Evolutionary conservation across 2,113 vertebrate genomes (phyloP), one percentile per base, ranked within the genome.

Genomic region (Benitochromis conjunctus): DNA sequence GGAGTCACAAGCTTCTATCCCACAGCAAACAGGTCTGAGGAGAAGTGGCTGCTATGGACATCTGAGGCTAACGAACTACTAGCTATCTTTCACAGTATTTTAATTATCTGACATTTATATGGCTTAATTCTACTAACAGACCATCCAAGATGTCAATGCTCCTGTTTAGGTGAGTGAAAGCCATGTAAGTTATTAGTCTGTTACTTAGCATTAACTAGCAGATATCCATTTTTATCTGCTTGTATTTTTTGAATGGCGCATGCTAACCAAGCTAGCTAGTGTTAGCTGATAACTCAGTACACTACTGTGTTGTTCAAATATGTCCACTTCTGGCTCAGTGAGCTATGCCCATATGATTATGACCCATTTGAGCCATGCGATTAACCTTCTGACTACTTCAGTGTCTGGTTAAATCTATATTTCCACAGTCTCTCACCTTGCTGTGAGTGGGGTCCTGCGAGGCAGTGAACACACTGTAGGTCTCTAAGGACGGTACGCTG

Each of bases 381-480:
- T 29, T 71, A 71, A 71, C 13, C 41, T 74, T 26, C 9, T 62
- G 58, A 18, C 31, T 62, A 62, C 19, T 18, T 74, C 24, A 48
- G 24, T 74, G 26, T 29, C 66, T 48, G 6, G 14, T 74, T 51
- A 10, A 69, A 43, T 38, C 38, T 14, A 69, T 41, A 43, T 46
- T 74, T 74, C 24, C 16, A 46, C 16, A 31, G 11, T 26, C 4
- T 76, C 86, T 94, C 91, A 96, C 95, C 96, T 95, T 93, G 86
- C 87, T 87, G 79, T 82, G 90, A 6, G 83, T 16, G 31, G 81
- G 16, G 11, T 94, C 94, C 4, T 87, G 89, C 3, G 85, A 13
- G 7, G 56, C 29, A 78, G 62, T 38, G 56, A 95, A 92, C 82
- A 92, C 11, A 71, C 85, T n/a, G 71, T 88, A 94, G 82, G 89